A percentile compares a stretch with the other conserved stretches of the same genome.
Evolutionary conservation across 2,888 invertebrate genomes (phyloP).

Genomic region (Eulithis prunata): DNA sequence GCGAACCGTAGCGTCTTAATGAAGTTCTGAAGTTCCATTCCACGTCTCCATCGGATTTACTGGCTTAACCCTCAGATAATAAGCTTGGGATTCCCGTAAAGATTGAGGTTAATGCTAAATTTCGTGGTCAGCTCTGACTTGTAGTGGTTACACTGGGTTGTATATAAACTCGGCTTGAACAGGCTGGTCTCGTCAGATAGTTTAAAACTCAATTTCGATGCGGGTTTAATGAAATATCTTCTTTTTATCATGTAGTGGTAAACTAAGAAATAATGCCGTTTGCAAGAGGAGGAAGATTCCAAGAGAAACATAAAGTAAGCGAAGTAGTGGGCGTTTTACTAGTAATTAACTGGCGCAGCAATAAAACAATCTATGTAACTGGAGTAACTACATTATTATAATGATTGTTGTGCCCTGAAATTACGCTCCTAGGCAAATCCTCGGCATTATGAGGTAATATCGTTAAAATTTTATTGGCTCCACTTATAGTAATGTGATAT

Average conservation of each 20-base stretch:
- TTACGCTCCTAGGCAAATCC: slow-evolving; percentile 49
- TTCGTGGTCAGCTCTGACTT: slow-evolving; percentile 56
- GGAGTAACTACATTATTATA: slow-evolving; percentile 21
- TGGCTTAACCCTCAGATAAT: slow-evolving; percentile 49
- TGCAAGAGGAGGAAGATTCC: no score
- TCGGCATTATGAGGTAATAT: slow-evolving; percentile 58
- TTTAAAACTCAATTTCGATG: no score
- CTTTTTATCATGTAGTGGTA: no score
- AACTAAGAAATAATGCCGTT: no score
- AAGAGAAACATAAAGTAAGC: neutral
- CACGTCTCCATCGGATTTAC: slow-evolving; percentile 49
- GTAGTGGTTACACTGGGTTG: slow-evolving; percentile 46
- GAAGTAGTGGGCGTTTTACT: neutral
- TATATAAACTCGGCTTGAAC: slow-evolving; percentile 39
- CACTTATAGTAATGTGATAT: slow-evolving; percentile 78
- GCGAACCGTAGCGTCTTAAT: slow-evolving; percentile 75
- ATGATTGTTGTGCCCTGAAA: slow-evolving; percentile 37
- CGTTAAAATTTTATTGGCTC: slow-evolving; percentile 71
- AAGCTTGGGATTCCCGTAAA: slow-evolving; percentile 52
- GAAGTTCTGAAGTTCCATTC: slow-evolving; percentile 68
- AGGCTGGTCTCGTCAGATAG: slow-evolving; percentile 16
- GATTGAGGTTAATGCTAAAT: slow-evolving; percentile 46
- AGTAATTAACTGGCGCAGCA: neutral
- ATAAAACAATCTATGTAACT: slow-evolving; percentile 7
- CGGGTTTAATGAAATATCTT: no score